These are phyloP conservation scores for Dryadula phaetusa DNA, from an alignment of 2,888 invertebrate species.

Conservation along the genomic window DNA sequence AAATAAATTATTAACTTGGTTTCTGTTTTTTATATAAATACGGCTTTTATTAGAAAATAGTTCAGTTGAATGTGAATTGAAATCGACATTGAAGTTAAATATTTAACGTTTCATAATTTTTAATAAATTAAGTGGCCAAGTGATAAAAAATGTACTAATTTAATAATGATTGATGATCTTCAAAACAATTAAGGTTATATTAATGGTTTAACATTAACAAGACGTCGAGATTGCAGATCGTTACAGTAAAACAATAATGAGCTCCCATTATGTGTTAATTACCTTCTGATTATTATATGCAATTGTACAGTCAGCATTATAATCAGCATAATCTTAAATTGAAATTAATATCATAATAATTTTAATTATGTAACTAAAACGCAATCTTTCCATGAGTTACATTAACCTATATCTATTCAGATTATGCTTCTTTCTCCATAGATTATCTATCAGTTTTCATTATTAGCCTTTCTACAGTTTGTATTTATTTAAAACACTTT, in stretches of 20 bases:
- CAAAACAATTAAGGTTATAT: background rate
- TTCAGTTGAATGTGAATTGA: no score
- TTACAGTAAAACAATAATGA: slow-evolving; percentile 21
- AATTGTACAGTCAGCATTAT: background rate
- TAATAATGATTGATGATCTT: background rate
- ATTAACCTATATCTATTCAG: no score
- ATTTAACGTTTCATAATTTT: no score
- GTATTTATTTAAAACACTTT: no score
- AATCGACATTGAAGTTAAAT: no score
- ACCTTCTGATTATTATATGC: slow-evolving; percentile 15
- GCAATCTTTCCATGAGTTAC: no score
- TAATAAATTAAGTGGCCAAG: no score
- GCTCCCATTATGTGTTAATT: slow-evolving; percentile 6
- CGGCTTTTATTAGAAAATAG: no score
- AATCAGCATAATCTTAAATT: background rate
- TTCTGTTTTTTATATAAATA: no score
- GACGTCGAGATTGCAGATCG: background rate
- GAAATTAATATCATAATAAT: background rate
- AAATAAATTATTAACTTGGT: background rate
- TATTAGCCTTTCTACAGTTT: no score
- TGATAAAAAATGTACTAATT: background rate
- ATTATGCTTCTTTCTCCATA: no score
- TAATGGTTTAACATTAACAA: background rate
- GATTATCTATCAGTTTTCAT: no score
- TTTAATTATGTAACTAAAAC: background rate